These are phyloP conservation scores for Matsumyia berberina DNA, from an alignment of 2,888 invertebrate genomes.

Conservation along the genomic window DNA sequence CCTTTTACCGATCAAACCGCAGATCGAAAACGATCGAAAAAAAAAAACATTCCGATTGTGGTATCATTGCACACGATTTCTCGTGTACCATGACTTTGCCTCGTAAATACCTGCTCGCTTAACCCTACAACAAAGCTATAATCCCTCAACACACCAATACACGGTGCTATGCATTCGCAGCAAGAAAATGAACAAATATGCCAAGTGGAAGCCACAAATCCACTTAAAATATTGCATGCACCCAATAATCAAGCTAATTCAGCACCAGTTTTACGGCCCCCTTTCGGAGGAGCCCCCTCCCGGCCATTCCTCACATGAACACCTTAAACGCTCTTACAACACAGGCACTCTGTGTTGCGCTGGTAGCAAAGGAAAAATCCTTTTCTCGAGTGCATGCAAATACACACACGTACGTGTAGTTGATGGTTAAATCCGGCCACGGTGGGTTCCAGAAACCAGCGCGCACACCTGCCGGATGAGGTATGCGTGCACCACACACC, in stretches of 20 bases:
- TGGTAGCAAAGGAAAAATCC: slow-evolving; percentile 23
- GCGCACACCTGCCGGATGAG: slow-evolving; percentile 73
- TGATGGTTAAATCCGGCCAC: slow-evolving; percentile 51
- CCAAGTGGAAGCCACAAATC: slow-evolving; percentile 63
- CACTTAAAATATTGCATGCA: slow-evolving; percentile 71
- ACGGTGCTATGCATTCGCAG: slow-evolving; percentile 32
- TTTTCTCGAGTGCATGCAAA: slow-evolving; percentile 65
- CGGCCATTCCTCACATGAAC: slow-evolving; percentile 53
- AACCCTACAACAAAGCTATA: slow-evolving; percentile 64
- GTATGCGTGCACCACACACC: slow-evolving; percentile 64
- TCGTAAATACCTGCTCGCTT: slow-evolving; percentile 52
- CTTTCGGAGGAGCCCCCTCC: slow-evolving; percentile 26
- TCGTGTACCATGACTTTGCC: slow-evolving; percentile 38
- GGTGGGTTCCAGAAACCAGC: slow-evolving; percentile 29
- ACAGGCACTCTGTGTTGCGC: slow-evolving; percentile 35
- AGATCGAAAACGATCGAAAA: slow-evolving; percentile 49
- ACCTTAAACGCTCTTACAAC: slow-evolving; percentile 58
- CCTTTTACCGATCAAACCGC: slow-evolving; percentile 56
- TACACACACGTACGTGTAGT: slow-evolving; percentile 10
- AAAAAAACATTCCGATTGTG: slow-evolving; percentile 45
- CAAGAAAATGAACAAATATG: slow-evolving; percentile 28
- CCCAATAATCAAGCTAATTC: slow-evolving; percentile 76
- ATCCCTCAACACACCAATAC: slow-evolving; percentile 49
- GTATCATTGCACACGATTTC: neutral
- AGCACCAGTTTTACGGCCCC: slow-evolving; percentile 51